Evolutionary conservation across 2,888 invertebrate species (phyloP), one percentile per base, ranked within the genome.

Genomic region (Drosophila meridionalis): DNA sequence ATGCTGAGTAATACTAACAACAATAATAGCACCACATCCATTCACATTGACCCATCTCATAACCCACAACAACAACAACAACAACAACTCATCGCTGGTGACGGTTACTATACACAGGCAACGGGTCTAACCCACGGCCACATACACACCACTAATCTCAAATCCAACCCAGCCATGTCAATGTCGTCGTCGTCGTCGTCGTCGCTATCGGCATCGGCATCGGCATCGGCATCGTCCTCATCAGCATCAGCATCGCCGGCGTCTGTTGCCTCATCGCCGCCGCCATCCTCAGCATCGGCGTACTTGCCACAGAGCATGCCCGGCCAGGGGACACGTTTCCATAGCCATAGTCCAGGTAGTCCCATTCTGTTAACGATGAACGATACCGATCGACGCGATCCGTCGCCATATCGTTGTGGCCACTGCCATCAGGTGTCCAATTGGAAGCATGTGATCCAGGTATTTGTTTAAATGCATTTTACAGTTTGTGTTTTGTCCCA

Each of bases 401-500:
- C 94, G 91, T 94, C 94, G 92, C 95, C 95, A 90, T 95, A 95
- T 92, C 95, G 96, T 92, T 96, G 96, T 94, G 96, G 96, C 86
- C 96, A 96, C 94, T 96, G 96, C 94, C 96, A 96, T 94, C 96
- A 96, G 94, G 94, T 96, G 92, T 96, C 96, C 85, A 96, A 96
- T 94, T 96, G 96, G 96, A 96, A 96, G 95, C 96, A 96, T 94
- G 96, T 96, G 92, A 96, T 96, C 94, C 96, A 96, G 96, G 96
- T 96, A 95, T 93, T 91, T 92, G 84, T 90, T 81, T 75, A 78
- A 75, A 81, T 80, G 83, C 88, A 90, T 82, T 66, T 76, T 76
- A 75, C 67, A 67, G 59, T 76, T 82, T 84, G 79, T 83, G 85
- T 82, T 80, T 83, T 81, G 81, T 81, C 81, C 81, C 77, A 73